Evolutionary conservation across 1,140 invertebrate genomes (phyloP).

Genomic region (Drosophila insularis): DNA sequence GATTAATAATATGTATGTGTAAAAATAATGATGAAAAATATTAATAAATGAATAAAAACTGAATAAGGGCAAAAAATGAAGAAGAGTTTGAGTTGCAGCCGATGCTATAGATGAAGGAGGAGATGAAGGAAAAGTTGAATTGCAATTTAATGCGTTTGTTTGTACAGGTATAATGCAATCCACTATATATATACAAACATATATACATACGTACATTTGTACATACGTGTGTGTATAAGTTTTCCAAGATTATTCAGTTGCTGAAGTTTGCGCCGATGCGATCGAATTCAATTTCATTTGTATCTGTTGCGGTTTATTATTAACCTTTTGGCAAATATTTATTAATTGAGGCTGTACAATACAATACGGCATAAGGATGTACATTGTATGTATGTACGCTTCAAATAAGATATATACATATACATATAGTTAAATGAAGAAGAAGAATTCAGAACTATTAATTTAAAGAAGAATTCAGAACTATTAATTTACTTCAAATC

Average conservation of each 20-base stretch:
- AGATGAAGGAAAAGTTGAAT: slow-evolving; percentile 48
- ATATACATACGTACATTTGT: slow-evolving; percentile 4
- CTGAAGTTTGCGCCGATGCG: slow-evolving; percentile 27
- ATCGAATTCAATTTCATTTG: slow-evolving; percentile 45
- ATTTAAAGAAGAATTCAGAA: neutral
- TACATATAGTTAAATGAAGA: neutral
- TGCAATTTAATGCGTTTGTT: slow-evolving; percentile 75
- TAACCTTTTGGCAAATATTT: slow-evolving; percentile 35
- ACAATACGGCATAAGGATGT: neutral
- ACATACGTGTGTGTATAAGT: neutral
- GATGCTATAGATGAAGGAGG: slow-evolving; percentile 35
- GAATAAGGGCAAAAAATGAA: slow-evolving; percentile 6
- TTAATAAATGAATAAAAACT: slow-evolving; percentile 71
- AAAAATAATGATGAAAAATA: slow-evolving; percentile 61
- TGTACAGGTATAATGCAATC: slow-evolving; percentile 64
- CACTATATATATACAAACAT: slow-evolving; percentile 29
- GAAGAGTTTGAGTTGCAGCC: slow-evolving; percentile 15
- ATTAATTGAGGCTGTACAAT: slow-evolving; percentile 6
- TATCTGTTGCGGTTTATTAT: slow-evolving; percentile 53
- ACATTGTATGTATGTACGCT: neutral
- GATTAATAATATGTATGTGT: slow-evolving; percentile 52
- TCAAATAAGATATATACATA: neutral
- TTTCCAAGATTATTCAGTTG: slow-evolving; percentile 17
- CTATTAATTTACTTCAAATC: too few relatives aligned
- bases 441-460: too few relatives aligned